Percentiles rank a stretch among this genome's conserved stretches.
Conservation (phyloP, 2,113 vertebrate species). For the Larimichthys crocea region DNA sequence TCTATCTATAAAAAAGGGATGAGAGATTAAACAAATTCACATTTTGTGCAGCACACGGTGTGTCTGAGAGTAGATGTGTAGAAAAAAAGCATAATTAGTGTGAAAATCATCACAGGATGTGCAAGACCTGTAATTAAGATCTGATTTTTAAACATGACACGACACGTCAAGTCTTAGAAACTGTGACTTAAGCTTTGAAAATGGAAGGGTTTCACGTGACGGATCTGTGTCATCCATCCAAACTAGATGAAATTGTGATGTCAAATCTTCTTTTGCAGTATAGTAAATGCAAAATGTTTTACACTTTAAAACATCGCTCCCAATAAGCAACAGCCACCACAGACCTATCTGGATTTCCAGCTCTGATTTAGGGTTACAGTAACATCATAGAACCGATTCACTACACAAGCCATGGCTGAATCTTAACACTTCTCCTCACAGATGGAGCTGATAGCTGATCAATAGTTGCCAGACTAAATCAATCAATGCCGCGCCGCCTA, state of each 20-base stretch:
- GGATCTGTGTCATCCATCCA: neutral
- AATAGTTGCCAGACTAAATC: constrained; percentile 83
- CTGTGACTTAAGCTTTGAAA: neutral
- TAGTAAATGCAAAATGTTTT: constrained; percentile 7
- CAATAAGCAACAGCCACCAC: neutral
- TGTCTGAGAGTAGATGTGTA: neutral
- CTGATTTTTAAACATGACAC: neutral
- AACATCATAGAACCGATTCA: constrained; percentile 65
- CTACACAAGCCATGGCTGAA: constrained; percentile 72
- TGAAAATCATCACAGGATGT: constrained; percentile 6
- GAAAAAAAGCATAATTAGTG: neutral
- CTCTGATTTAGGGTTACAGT: constrained; percentile 62
- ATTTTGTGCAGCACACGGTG: neutral
- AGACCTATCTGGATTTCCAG: constrained; percentile 7
- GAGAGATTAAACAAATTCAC: neutral
- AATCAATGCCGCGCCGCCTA: constrained; percentile 68
- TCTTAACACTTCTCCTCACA: constrained; percentile 74
- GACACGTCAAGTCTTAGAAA: neutral
- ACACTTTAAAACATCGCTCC: neutral
- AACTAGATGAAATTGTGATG: neutral
- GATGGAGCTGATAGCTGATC: constrained; percentile 80
- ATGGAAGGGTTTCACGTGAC: neutral
- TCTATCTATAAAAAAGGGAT: neutral
- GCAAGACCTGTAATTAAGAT: constrained; percentile 6
- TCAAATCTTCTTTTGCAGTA: neutral